Percentiles rank a stretch among this genome's conserved stretches.
phyloP scores from a whole-genome alignment of 2,888 invertebrate genomes.

The Neria commutata region DNA sequence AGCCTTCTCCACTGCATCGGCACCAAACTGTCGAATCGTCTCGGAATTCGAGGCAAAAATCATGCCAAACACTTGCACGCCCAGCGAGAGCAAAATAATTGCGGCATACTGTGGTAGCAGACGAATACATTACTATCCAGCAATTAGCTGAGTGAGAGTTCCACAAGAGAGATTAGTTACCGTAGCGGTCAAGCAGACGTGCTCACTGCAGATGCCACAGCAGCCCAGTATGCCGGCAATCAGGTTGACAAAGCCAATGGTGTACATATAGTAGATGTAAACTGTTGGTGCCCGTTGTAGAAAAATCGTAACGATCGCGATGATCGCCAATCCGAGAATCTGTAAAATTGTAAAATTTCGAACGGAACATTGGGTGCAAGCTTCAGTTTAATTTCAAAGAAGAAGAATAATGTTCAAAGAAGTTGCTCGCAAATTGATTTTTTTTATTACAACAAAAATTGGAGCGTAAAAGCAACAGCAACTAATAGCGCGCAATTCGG shows the following conservation, averaged over 20 bases:
- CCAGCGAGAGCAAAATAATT: slow-evolving; percentile 71
- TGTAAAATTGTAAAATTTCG: too few relatives aligned
- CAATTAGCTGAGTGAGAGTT: not conserved
- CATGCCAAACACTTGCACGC: slow-evolving; percentile 73
- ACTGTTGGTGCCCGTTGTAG: slow-evolving; percentile 38
- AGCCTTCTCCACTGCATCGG: slow-evolving; percentile 63
- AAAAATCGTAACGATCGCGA: slow-evolving; percentile 38
- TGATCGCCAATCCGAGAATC: slow-evolving; percentile 44
- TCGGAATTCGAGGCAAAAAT: slow-evolving; percentile 69
- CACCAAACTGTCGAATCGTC: slow-evolving; percentile 64
- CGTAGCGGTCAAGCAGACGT: slow-evolving; percentile 46
- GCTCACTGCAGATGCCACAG: slow-evolving; percentile 49
- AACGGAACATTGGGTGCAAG: too few relatives aligned
- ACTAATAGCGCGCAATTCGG: too few relatives aligned
- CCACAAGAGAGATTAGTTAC: slow-evolving; percentile 35
- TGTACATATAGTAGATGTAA: slow-evolving; percentile 41
- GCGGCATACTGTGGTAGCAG: slow-evolving; percentile 70
- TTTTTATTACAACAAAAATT: too few relatives aligned
- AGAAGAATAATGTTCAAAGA: not conserved
- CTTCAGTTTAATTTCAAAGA: too few relatives aligned
- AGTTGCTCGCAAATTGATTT: not conserved
- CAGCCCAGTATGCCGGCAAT: slow-evolving; percentile 46
- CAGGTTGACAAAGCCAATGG: slow-evolving; percentile 44
- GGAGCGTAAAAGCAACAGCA: too few relatives aligned
- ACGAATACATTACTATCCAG: slow-evolving; percentile 13